Percentiles rank a stretch among this genome's conserved stretches.
Evolutionary conservation across 2,113 vertebrate genomes (phyloP).

Genomic region (Ornithorhynchus anatinus): DNA sequence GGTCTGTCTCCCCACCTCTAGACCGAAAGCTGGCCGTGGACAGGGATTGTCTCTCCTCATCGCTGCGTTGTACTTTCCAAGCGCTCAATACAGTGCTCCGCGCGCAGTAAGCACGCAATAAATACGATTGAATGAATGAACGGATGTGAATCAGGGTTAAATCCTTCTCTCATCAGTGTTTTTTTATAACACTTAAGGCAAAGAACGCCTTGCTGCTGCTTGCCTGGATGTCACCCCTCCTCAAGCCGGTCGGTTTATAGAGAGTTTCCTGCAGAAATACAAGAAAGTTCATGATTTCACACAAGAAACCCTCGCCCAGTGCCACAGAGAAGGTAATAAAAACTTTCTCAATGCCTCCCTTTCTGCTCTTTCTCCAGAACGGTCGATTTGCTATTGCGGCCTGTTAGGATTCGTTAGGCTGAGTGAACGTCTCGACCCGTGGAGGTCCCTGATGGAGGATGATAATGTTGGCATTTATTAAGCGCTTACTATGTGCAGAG

Average conservation of each 20-base stretch:
- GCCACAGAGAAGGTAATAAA: slow-evolving; percentile 77
- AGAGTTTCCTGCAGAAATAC: slow-evolving; percentile 87
- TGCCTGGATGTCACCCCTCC: slow-evolving; percentile 79
- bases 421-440: not conserved
- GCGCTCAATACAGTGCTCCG: too few relatives aligned
- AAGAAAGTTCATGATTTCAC: slow-evolving; percentile 84
- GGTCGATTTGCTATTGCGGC: slow-evolving; percentile 49
- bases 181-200: slow-evolving; percentile 68
- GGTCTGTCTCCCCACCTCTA: too few relatives aligned
- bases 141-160: not conserved
- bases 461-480: too few relatives aligned
- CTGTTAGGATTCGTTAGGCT: not conserved
- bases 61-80: too few relatives aligned
- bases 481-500: too few relatives aligned
- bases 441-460: not conserved
- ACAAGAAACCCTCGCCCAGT: slow-evolving; percentile 78
- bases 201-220: slow-evolving; percentile 81
- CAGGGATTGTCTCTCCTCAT: too few relatives aligned
- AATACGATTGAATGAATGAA: too few relatives aligned
- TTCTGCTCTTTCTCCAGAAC: too few relatives aligned
- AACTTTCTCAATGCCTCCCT: not conserved
- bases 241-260: slow-evolving; percentile 84
- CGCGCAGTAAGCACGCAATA: too few relatives aligned
- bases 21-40: too few relatives aligned
- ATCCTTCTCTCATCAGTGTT: not conserved